Evolutionary conservation across 1,140 invertebrate genomes (phyloP).

Genomic region (Heliconius hermathena): DNA sequence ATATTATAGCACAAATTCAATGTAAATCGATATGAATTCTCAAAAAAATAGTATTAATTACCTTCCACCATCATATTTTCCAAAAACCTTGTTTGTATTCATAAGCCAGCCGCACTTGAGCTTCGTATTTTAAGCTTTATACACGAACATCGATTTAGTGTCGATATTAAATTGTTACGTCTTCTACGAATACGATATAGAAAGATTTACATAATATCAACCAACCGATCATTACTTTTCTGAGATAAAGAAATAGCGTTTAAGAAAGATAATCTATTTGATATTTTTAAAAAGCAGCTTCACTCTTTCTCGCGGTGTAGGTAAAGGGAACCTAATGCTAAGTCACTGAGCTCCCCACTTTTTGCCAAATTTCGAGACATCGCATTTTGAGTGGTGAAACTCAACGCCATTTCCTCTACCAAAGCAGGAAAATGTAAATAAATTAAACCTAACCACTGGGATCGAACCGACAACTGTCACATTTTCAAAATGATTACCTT

Average conservation of each 20-base stretch:
- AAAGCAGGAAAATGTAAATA: no score
- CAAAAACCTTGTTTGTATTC: constrained; percentile 65
- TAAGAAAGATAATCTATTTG: neutral
- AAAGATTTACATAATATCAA: neutral
- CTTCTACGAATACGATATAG: constrained; percentile 41
- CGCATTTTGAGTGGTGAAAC: neutral
- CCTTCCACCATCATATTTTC: constrained; percentile 28
- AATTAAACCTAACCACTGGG: neutral
- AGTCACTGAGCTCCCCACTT: neutral
- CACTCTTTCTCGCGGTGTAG: neutral
- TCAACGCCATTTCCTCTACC: no score
- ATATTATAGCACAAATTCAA: neutral
- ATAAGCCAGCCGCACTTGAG: constrained; percentile 43
- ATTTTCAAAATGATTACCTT: no score
- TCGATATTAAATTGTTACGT: constrained; percentile 72
- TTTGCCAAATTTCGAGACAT: neutral
- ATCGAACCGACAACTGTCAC: neutral
- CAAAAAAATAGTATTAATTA: neutral
- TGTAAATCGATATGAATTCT: neutral
- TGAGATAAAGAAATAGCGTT: neutral
- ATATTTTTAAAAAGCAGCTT: neutral
- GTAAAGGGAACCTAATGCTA: neutral
- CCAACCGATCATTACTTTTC: neutral
- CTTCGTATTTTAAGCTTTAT: constrained; percentile 61
- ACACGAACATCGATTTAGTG: constrained; percentile 64